Base-by-base conservation (phyloP, 1,140 invertebrate genomes). In the Megalonaias nervosa region DNA sequence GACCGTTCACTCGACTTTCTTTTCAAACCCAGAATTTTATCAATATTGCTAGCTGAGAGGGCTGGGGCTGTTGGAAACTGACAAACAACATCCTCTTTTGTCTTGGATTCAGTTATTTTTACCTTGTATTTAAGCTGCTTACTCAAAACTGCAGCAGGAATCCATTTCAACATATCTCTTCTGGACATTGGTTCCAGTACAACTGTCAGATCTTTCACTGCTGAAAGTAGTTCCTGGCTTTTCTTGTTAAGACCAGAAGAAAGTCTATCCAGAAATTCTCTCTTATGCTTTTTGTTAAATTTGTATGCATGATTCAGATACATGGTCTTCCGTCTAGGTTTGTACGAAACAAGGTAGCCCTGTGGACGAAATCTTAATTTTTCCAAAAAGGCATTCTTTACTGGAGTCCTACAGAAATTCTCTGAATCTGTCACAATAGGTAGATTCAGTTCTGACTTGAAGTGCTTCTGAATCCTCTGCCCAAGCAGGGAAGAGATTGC, bases 401-500 rank as follows among this genome's bases (percentile, higher is more conserved):
- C 81, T 19, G 80, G 84, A 16, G 82, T 85, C 70, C 81, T 78
- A 79, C 88, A 89, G 64, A 86, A 88, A 19, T 78, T 76, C 74
- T 86, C 85, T 0, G 81, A 74, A 80, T 89, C 81, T 48, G 79
- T 71, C 23, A 89, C 71, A 26, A 87, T 77, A 38, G 80, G 74
- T 9, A 86, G 26, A 59, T 73, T 73, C 19, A 81, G 75, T 23
- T 88, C 87, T 19, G 81, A 67, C 60, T 85, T 83, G 23, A 87
- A 79, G 75, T 86, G 83, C 64, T 86, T 87, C 38, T 83, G 80
- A 48, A 89, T 82, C 56, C 84, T 78, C 38, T 86, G 83, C 5
- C 88, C 88, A 31, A 89, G 83, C 48, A 81, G 76, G 11, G 88
- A 89, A 11, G 84, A 80, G 6, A 89, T 61, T 57, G 85, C 84